phyloP scores from a whole-genome alignment of 1,140 invertebrate genomes.

The Diuraphis noxia region DNA sequence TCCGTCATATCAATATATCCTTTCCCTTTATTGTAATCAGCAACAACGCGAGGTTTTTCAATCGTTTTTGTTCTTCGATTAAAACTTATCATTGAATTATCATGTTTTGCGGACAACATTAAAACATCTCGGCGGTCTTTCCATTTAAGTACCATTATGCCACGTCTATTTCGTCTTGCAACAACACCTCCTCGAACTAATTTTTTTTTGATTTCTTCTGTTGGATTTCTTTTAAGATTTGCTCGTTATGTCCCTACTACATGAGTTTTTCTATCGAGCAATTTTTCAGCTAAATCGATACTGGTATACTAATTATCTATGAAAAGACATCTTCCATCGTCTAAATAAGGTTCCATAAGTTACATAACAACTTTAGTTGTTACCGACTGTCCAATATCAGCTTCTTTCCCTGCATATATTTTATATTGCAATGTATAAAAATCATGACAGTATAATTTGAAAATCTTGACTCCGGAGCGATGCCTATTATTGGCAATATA shows the following conservation, averaged over 20 bases:
- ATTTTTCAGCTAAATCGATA: constrained; percentile 52
- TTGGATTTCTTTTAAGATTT: constrained; percentile 54
- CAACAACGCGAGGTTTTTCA: constrained; percentile 58
- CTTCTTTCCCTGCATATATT: constrained; percentile 56
- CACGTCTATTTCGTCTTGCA: constrained; percentile 45
- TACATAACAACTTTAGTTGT: constrained; percentile 56
- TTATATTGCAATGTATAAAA: constrained; percentile 56
- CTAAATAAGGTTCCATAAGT: constrained; percentile 53
- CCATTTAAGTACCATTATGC: constrained; percentile 57
- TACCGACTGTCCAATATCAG: constrained; percentile 48
- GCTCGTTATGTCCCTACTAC: constrained; percentile 54
- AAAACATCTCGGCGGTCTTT: constrained; percentile 57
- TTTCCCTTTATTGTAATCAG: constrained; percentile 60
- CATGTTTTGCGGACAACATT: constrained; percentile 56
- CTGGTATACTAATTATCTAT: constrained; percentile 55
- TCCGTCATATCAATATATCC: constrained; percentile 57
- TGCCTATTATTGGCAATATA: no score
- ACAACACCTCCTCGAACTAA: constrained; percentile 42
- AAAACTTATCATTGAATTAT: constrained; percentile 18
- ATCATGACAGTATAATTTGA: no score
- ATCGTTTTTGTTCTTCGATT: constrained; percentile 16
- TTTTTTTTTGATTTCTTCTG: constrained; percentile 49
- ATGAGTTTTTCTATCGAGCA: constrained; percentile 52
- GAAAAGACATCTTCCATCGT: constrained; percentile 51
- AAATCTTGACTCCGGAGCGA: no score